These are phyloP conservation scores for Crypturellus tataupa DNA, from an alignment of 2,797 vertebrate genomes.

Conservation along the genomic window DNA sequence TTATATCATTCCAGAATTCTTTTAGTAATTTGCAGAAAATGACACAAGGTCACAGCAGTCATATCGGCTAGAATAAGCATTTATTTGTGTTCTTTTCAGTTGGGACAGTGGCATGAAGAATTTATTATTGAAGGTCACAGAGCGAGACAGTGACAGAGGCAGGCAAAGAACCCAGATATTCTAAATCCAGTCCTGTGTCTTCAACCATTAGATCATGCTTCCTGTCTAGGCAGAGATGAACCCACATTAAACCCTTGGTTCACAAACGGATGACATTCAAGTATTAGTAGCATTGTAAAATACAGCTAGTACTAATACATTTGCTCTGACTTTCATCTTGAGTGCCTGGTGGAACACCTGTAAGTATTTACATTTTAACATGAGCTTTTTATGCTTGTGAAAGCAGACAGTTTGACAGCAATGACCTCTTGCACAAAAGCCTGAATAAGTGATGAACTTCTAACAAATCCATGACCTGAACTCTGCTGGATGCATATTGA, in stretches of 20 bases:
- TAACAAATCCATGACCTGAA: conserved; percentile 71
- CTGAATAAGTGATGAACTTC: conserved; percentile 74
- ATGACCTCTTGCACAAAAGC: conserved; percentile 69
- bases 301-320: conserved; percentile 38
- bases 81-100: not conserved
- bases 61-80: not conserved
- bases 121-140: conserved; percentile 20
- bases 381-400: conserved; percentile 70
- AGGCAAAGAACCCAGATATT: conserved; percentile 14
- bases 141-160: not conserved
- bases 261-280: conserved; percentile 47
- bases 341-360: conserved; percentile 72
- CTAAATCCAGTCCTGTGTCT: conserved; percentile 8
- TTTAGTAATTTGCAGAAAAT: conserved; percentile 36
- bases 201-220: conserved; percentile 29
- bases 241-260: conserved; percentile 36
- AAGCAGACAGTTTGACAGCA: conserved; percentile 70
- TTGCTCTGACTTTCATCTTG: conserved; percentile 71
- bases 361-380: conserved; percentile 75
- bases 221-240: conserved; percentile 48
- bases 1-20: not conserved
- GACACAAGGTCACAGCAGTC: not conserved
- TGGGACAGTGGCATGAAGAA: conserved; percentile 14
- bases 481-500: conserved; percentile 69
- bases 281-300: conserved; percentile 47